phyloP scores from a whole-genome alignment of 1,140 invertebrate species.

The Drusus annulatus region DNA sequence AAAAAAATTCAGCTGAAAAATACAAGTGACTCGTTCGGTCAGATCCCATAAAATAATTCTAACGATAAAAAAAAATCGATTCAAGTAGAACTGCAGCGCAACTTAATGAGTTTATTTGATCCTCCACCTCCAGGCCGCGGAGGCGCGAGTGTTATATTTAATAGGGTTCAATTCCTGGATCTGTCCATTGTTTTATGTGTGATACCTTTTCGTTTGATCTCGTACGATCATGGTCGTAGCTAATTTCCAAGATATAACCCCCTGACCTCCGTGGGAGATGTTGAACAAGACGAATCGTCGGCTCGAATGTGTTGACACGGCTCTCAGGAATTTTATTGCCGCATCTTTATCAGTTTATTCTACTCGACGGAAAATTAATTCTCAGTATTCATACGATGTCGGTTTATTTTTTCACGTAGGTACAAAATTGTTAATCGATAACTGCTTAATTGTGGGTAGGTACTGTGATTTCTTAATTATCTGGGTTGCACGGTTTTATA shows the following conservation, averaged over 20 bases:
- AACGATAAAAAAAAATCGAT: no score
- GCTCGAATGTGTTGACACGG: conserved; percentile 29
- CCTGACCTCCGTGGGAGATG: conserved; percentile 10
- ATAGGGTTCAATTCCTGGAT: not conserved
- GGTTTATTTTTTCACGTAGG: not conserved
- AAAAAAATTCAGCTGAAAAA: no score
- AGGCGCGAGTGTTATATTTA: not conserved
- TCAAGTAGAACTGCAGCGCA: no score
- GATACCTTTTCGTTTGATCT: conserved; percentile 6
- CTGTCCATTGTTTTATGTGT: conserved; percentile 19
- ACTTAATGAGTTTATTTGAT: no score
- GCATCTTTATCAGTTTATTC: not conserved
- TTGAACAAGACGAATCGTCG: conserved; percentile 25
- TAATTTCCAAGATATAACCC: conserved; percentile 19
- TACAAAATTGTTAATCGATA: not conserved
- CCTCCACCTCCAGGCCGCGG: no score
- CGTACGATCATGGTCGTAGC: conserved; percentile 16
- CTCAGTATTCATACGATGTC: no score
- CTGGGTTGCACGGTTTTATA: no score
- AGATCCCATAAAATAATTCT: no score
- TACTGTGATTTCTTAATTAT: no score
- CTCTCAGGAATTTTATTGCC: conserved; percentile 1
- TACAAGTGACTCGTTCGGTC: no score
- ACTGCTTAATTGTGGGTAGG: no score
- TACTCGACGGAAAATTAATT: no score